Conservation (phyloP, 1,140 invertebrate genomes). For the Popillia japonica region DNA sequence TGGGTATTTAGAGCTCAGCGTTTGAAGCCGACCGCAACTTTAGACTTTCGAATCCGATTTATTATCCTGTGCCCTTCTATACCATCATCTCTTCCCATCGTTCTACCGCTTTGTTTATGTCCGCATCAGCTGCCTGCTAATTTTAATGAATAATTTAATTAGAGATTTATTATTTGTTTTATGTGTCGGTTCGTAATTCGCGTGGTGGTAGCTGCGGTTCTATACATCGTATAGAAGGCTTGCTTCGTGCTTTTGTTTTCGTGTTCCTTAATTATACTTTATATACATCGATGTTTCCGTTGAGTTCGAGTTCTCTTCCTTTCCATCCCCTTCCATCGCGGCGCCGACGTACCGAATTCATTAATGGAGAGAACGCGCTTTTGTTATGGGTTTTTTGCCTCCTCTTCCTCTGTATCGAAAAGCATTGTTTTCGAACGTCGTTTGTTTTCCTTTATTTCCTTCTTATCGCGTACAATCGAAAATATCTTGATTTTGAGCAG, state of each 20-base stretch:
- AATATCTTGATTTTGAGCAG: slow-evolving; percentile 9
- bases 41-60: slow-evolving; percentile 33
- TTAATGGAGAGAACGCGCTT: not conserved
- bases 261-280: slow-evolving; percentile 17
- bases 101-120: slow-evolving; percentile 22
- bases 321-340: not conserved
- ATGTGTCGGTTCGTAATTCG: slow-evolving; percentile 37
- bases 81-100: too few species aligned
- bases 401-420: not conserved
- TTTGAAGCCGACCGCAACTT: slow-evolving; percentile 13
- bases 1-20: not conserved
- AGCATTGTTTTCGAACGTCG: slow-evolving; percentile 18
- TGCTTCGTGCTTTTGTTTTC: slow-evolving; percentile 1
- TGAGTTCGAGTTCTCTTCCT: not conserved
- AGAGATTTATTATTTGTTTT: slow-evolving; percentile 40
- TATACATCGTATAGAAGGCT: not conserved
- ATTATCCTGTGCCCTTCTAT: not conserved
- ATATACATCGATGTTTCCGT: slow-evolving; percentile 29
- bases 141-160: slow-evolving; percentile 44
- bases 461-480: slow-evolving; percentile 15
- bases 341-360: not conserved
- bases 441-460: slow-evolving; percentile 29
- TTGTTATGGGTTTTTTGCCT: slow-evolving; percentile 1
- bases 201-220: slow-evolving; percentile 8
- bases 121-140: slow-evolving; percentile 41